Evolutionary conservation across 2,113 vertebrate species (phyloP), one percentile per base, ranked within the genome.

Genomic region (Mus spicilegus): DNA sequence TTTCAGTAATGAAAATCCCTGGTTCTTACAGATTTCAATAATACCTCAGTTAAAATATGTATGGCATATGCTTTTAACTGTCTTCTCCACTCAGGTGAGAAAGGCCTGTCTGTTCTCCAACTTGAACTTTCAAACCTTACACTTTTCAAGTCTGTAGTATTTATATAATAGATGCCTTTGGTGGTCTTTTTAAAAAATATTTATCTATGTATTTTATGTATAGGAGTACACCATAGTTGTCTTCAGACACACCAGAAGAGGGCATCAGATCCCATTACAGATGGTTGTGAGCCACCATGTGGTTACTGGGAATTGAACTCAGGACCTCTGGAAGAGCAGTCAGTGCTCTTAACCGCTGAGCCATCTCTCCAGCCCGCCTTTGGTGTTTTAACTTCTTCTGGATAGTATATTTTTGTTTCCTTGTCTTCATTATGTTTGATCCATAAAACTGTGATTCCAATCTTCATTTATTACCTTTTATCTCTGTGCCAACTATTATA

Each of bases 1-100:
- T 90, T 95, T 89, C 46, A 67, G 1, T 90, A 46, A 85, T 73
- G 24, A 94, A 95, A 96, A 70, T 28, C 5, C 5, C 30, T 63
- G 7, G 4, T 91, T 91, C 19, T 72, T 86, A 77, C 2, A 89
- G 39, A 67, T 80, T 58, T 91, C 67, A 75, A 10, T 76, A 77
- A 65, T 69, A 30, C 20, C 16, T 61, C 94, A 54, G 81, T 92
- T 65, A 81, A 87, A 76, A 51, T 42, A 67, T 51, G 9, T 54
- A 49, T 39, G 33, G 33, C 75, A 20, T 39, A 77, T 72, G 30
- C 20, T 82, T 81, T 87, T 72, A 49, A 51, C 22, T 91, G 82
- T 76, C 30, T 94, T 77, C 76, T 90, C 14, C 2, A 24, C 11
- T 30, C 22, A 75, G 22, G 5, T 58, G 3, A 13, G 14, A 30